Evolutionary conservation across 2,113 vertebrate species (phyloP).

Genomic region (Lonchura striata): DNA sequence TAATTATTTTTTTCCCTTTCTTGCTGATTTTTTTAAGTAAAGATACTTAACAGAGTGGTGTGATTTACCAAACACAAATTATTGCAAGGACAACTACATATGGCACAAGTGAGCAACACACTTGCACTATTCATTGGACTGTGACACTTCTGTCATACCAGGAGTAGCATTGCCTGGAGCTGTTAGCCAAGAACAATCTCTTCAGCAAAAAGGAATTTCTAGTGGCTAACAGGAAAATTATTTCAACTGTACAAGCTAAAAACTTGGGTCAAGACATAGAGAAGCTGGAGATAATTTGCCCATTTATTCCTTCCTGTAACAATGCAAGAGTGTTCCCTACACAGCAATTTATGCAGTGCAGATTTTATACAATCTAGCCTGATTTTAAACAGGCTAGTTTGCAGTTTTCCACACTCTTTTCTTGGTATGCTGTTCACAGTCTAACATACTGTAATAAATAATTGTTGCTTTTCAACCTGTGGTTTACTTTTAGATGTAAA

Average conservation of each 20-base stretch:
- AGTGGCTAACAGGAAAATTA: neutral
- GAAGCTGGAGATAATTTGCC: neutral
- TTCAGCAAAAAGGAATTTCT: neutral
- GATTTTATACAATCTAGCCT: neutral
- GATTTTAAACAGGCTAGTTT: neutral
- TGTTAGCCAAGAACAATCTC: neutral
- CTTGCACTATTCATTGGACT: neutral
- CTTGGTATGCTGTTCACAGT: neutral
- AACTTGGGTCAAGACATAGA: neutral
- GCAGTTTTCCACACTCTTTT: neutral
- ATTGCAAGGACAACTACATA: fast-evolving
- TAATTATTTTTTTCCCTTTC: neutral
- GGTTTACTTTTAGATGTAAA: neutral
- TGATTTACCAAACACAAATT: neutral
- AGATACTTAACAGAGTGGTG: neutral
- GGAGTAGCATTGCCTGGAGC: neutral
- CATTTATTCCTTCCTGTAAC: neutral
- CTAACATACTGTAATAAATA: neutral
- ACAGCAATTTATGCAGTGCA: neutral
- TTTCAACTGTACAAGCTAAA: neutral
- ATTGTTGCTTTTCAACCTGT: neutral
- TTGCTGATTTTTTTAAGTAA: neutral
- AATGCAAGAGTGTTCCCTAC: neutral
- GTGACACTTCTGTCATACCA: neutral
- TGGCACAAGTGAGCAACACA: neutral